These are phyloP conservation scores for Stenchaetothrips biformis DNA, from an alignment of 2,888 invertebrate genomes.

Conservation along the genomic window DNA sequence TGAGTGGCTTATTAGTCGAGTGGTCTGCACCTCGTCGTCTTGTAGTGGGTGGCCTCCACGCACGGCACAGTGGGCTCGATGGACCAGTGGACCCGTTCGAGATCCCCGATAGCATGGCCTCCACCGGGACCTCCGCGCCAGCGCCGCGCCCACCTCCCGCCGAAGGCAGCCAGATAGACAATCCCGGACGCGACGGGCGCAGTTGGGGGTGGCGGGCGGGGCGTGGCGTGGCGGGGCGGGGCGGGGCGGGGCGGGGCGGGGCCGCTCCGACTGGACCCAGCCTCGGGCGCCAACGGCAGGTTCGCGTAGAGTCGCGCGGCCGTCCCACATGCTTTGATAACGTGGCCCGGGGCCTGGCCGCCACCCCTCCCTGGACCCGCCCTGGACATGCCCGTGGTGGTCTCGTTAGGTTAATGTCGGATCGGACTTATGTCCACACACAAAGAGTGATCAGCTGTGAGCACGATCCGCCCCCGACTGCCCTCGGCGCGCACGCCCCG, in stretches of 20 bases:
- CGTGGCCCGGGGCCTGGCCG: not conserved
- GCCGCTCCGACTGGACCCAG: not conserved
- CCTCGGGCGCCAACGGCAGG: no score
- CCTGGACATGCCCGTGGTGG: not conserved
- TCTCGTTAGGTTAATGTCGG: constrained; percentile 6
- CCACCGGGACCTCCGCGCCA: not conserved
- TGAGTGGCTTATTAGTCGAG: no score
- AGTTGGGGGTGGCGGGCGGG: not conserved
- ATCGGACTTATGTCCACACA: not conserved
- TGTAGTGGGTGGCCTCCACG: no score
- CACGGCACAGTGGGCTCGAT: no score
- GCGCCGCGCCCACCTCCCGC: not conserved
- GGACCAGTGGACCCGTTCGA: no score
- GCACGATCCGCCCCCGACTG: not conserved
- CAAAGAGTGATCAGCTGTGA: constrained; percentile 6
- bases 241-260: not conserved
- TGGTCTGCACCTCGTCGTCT: no score
- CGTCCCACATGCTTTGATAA: not conserved
- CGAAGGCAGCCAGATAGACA: not conserved
- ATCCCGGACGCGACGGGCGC: not conserved
- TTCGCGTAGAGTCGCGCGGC: not conserved
- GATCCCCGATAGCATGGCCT: not conserved
- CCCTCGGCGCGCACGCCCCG: not conserved
- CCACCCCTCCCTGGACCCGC: not conserved
- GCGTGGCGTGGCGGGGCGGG: not conserved